A percentile compares a stretch with the other conserved stretches of the same genome.
phyloP scores from a whole-genome alignment of 2,888 invertebrate genomes.

The Xylota segnis region DNA sequence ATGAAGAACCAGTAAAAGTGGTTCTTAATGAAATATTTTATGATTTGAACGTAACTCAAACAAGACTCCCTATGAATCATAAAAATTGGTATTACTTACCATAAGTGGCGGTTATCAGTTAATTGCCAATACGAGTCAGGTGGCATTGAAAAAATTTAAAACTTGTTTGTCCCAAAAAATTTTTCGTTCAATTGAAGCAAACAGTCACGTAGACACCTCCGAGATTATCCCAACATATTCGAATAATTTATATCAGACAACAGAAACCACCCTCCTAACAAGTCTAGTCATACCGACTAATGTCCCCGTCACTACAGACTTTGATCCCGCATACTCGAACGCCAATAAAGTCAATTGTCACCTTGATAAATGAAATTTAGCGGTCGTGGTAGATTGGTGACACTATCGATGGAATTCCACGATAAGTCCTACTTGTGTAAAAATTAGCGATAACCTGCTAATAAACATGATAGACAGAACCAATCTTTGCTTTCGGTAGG shows the following conservation, averaged over 20 bases:
- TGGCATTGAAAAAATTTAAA: no score
- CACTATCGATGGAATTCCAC: conserved; percentile 5
- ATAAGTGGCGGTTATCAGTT: no score
- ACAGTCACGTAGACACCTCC: not conserved
- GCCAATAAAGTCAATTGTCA: not conserved
- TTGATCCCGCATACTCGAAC: no score
- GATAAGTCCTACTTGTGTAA: conserved; percentile 8
- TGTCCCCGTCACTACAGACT: not conserved
- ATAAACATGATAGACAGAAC: conserved; percentile 3
- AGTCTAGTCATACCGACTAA: not conserved
- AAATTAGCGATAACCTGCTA: conserved; percentile 5
- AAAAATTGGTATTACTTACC: no score
- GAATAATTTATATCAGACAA: not conserved
- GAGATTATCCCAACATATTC: not conserved
- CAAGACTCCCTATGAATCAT: no score
- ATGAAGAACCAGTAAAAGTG: no score
- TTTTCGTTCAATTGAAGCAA: no score
- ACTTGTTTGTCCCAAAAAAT: no score
- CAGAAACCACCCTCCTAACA: not conserved
- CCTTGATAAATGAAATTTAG: not conserved
- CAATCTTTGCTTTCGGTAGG: conserved; percentile 9
- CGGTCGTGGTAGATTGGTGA: conserved; percentile 10
- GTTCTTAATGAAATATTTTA: no score
- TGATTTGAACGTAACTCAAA: no score
- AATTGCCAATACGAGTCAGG: no score